Evolutionary conservation across 2,888 invertebrate genomes (phyloP).

Genomic region (Nemoura dubitans): DNA sequence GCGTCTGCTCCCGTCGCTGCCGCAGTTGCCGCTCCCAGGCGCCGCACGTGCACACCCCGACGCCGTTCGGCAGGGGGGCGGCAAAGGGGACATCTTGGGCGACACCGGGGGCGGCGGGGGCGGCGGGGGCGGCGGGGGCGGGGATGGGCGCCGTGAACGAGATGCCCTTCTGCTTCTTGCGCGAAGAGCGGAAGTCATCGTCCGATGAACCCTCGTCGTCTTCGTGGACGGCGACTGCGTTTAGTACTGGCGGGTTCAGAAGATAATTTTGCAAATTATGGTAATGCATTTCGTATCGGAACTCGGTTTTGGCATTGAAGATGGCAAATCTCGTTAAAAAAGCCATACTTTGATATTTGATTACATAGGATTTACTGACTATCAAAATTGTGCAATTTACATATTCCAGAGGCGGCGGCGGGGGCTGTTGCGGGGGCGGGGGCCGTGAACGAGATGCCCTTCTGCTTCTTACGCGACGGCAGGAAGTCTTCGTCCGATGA

Average conservation of each 20-base stretch:
- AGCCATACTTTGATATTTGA: too few species aligned
- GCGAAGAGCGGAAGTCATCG: background rate
- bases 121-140: too few species aligned
- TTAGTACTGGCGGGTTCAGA: too few species aligned
- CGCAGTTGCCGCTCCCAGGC: background rate
- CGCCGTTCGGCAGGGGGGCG: too few species aligned
- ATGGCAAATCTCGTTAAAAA: too few species aligned
- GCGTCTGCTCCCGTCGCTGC: too few species aligned
- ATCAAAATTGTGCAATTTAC: too few species aligned
- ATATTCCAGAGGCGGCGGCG: too few species aligned
- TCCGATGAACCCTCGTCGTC: slow-evolving; percentile 1
- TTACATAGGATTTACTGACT: too few species aligned
- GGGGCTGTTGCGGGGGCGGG: background rate
- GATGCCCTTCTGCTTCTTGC: slow-evolving; percentile 14
- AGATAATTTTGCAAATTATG: background rate
- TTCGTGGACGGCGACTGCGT: background rate
- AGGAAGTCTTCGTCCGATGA: slow-evolving; percentile 17
- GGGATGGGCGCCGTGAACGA: background rate
- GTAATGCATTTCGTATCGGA: too few species aligned
- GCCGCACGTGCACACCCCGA: background rate
- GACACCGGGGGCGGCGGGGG: background rate
- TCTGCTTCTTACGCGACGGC: background rate
- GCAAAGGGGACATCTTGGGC: background rate
- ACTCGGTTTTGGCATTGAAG: too few species aligned
- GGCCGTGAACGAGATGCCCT: background rate